These are phyloP conservation scores for Notoglanidium macrostoma DNA, from an alignment of 2,797 vertebrate genomes.

Conservation along the genomic window DNA sequence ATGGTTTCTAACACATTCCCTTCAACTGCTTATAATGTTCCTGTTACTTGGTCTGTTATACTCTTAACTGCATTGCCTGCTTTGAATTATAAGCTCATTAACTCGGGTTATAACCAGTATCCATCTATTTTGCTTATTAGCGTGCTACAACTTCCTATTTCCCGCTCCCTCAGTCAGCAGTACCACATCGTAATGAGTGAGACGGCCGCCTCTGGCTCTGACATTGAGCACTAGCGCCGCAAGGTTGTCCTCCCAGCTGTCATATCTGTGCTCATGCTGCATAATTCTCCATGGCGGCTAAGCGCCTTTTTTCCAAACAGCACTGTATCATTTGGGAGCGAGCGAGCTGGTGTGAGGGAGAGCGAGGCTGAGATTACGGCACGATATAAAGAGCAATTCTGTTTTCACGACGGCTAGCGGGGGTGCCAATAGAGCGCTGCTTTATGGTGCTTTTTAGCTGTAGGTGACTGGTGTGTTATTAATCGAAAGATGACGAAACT, in stretches of 20 bases:
- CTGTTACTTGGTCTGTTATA: conserved; percentile 12
- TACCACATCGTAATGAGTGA: conserved; percentile 47
- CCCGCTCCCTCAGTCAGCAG: conserved; percentile 40
- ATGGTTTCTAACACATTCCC: neutral
- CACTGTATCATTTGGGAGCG: conserved; percentile 57
- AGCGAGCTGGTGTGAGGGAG: conserved; percentile 29
- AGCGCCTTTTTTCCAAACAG: conserved; percentile 53
- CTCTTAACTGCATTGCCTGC: conserved; percentile 13
- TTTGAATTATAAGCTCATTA: conserved; percentile 27
- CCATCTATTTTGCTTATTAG: conserved; percentile 60
- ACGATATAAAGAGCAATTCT: conserved; percentile 50
- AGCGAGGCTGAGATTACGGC: conserved; percentile 52
- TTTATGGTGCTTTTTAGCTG: conserved; percentile 45
- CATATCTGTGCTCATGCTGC: conserved; percentile 57
- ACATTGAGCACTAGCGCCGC: conserved; percentile 60
- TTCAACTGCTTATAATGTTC: conserved; percentile 10
- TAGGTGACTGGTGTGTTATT: conserved; percentile 48
- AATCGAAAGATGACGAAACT: conserved; percentile 27
- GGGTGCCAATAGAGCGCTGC: conserved; percentile 23
- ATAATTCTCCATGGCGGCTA: conserved; percentile 62
- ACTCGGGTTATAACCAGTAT: conserved; percentile 37
- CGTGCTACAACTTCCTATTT: conserved; percentile 55
- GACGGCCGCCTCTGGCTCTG: conserved; percentile 48
- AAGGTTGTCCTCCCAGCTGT: conserved; percentile 65
- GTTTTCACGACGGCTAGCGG: conserved; percentile 43